A percentile compares a stretch with the other conserved stretches of the same genome.
These are phyloP conservation scores for Plusia festucae DNA, from an alignment of 2,888 invertebrate genomes.

Conservation along the genomic window DNA sequence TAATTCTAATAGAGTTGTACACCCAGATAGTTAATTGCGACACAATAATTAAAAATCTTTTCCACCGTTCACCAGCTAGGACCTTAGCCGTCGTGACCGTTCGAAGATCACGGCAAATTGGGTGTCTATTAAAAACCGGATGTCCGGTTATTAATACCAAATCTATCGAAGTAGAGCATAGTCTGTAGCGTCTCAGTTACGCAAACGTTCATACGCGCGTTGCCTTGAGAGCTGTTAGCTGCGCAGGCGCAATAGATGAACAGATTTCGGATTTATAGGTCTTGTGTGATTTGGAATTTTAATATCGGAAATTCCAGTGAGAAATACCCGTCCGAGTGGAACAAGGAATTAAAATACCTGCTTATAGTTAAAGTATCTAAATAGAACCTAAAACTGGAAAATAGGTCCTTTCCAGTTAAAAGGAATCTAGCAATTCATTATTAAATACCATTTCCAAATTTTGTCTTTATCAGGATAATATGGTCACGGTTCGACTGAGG, in stretches of 20 bases:
- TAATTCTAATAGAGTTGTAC: not conserved
- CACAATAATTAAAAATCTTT: slow-evolving; percentile 19
- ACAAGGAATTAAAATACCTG: not conserved
- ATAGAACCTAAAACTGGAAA: too few species aligned
- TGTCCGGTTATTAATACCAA: slow-evolving; percentile 54
- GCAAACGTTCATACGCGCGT: slow-evolving; percentile 63
- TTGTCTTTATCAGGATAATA: too few species aligned
- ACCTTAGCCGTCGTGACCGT: slow-evolving; percentile 28
- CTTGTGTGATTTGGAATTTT: slow-evolving; percentile 16
- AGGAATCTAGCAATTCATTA: too few species aligned
- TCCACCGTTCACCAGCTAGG: slow-evolving; percentile 36
- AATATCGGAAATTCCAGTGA: slow-evolving; percentile 13
- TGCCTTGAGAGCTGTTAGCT: slow-evolving; percentile 67
- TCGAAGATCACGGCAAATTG: slow-evolving; percentile 40
- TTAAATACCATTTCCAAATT: too few species aligned
- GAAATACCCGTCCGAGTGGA: not conserved
- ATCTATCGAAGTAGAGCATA: slow-evolving; percentile 58
- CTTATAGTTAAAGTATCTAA: too few species aligned
- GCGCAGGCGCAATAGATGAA: slow-evolving; percentile 28
- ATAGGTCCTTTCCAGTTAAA: too few species aligned
- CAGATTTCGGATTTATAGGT: slow-evolving; percentile 44
- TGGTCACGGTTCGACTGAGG: too few species aligned
- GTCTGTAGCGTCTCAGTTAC: slow-evolving; percentile 48
- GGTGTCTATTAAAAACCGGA: slow-evolving; percentile 50
- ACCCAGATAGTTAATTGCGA: slow-evolving; percentile 5